Evolutionary conservation across 2,888 invertebrate genomes (phyloP).

Genomic region (Aleiodes alternator): DNA sequence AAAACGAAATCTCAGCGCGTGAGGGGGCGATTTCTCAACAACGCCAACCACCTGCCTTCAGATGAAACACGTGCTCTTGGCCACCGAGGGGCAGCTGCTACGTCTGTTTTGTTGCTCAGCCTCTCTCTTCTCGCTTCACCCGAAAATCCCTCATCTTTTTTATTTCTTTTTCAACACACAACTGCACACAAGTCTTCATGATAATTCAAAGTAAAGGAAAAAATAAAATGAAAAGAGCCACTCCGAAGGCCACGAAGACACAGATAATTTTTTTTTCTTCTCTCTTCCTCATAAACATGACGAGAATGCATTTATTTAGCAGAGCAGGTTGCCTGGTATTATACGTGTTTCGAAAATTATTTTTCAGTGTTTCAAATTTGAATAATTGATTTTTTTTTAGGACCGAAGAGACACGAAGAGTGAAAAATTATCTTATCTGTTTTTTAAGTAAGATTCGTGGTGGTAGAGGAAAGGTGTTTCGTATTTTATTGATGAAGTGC

Average conservation of each 20-base stretch:
- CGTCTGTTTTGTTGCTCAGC: conserved; percentile 39
- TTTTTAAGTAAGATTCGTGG: too few relatives aligned
- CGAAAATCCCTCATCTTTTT: not conserved
- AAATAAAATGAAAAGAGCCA: not conserved
- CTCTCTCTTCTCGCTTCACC: conserved; percentile 15
- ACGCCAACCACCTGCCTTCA: conserved; percentile 72
- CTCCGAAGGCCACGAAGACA: conserved; percentile 7
- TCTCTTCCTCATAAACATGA: not conserved
- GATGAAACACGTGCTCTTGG: conserved; percentile 68
- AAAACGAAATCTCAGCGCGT: conserved; percentile 66
- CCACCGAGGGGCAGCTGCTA: conserved; percentile 55
- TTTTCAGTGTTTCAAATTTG: conserved; percentile 7
- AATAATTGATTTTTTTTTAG: not conserved
- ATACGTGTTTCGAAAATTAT: conserved; percentile 8
- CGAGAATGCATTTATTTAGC: not conserved
- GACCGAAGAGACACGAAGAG: too few relatives aligned
- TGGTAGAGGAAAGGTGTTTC: too few relatives aligned
- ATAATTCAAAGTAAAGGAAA: conserved; percentile 1
- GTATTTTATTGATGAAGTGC: too few relatives aligned
- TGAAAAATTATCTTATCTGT: too few relatives aligned
- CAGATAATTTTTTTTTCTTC: conserved; percentile 6
- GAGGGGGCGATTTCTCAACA: conserved; percentile 70
- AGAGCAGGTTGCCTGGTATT: not conserved
- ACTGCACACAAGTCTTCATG: conserved; percentile 7
- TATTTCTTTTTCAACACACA: not conserved